Evolutionary conservation across 2,113 vertebrate genomes (phyloP), one percentile per base, ranked within the genome.

Genomic region (Lophius piscatorius): DNA sequence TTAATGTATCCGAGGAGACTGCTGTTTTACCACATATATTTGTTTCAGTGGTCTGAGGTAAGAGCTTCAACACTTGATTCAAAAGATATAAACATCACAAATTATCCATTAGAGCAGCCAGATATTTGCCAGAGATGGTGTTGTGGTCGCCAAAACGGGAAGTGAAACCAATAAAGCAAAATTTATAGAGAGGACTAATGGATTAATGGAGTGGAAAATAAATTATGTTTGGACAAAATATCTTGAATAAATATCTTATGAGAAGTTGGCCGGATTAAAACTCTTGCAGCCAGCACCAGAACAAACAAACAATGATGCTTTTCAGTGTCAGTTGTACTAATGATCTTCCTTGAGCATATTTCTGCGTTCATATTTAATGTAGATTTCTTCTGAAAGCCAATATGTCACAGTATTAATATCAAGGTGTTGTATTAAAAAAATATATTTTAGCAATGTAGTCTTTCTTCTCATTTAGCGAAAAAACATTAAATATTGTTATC

Each of bases 171-270:
- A 2, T 34, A 18, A 66, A 36, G 21, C 1, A 24, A 41, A 22
- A 16, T 5, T 33, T 35, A 40, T 28, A 33, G 17, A 23, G 6
- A n/a, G 21, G 2, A 26, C 29, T 9, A 63, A 72, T 62, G 36
- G 14, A 47, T 21, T 76, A 55, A 78, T 72, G 48, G 59, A 6
- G 57, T 16, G n/a, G 5, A 10, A n/a, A 35, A 4, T 10, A 3
- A 26, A 55, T 9, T 8, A 21, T 23, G 14, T 39, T 10, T 6
- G 13, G 10, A 11, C 18, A 22, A 4, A 44, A 20, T 34, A 22
- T 31, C 12, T 0, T 14, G 12, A 41, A 29, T 0, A 4, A 28
- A 9, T 17, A 28, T 40, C 14, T 55, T 8, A n/a, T 6, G 4
- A 9, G 34, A 20, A 16, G 60, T 29, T 17, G 6, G 16, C 26